Evolutionary conservation across 1,140 invertebrate genomes (phyloP).

Genomic region (Papilio polyxenes): DNA sequence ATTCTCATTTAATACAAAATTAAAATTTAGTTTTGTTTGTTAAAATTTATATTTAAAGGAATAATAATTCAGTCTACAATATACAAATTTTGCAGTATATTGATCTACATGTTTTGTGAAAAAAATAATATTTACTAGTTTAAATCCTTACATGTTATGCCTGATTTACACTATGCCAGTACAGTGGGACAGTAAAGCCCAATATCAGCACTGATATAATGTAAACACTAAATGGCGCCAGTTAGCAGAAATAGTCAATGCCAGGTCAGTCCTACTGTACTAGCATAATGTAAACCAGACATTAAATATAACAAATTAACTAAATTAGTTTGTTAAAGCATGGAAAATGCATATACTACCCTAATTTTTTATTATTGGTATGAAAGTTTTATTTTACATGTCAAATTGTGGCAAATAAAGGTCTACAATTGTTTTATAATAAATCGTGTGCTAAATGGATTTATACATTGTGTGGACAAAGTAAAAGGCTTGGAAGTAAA

Average conservation of each 20-base stretch:
- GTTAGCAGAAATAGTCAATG: too few relatives aligned
- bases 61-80: neutral
- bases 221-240: too few relatives aligned
- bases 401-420: neutral
- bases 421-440: neutral
- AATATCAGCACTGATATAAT: too few relatives aligned
- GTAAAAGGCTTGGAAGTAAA: neutral
- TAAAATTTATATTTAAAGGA: neutral
- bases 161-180: too few relatives aligned
- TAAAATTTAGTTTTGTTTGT: neutral
- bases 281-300: too few relatives aligned
- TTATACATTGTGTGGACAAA: conserved; percentile 31
- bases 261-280: too few relatives aligned
- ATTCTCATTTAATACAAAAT: neutral
- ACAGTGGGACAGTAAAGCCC: too few relatives aligned
- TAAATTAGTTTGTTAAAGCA: neutral
- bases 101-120: neutral
- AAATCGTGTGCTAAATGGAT: conserved; percentile 13
- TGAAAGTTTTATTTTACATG: neutral
- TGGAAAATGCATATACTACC: neutral
- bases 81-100: neutral
- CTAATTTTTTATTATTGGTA: too few relatives aligned
- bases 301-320: too few relatives aligned
- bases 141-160: too few relatives aligned
- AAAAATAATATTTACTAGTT: too few relatives aligned